Percentiles rank a stretch among this genome's conserved stretches.
Evolutionary conservation across 2,888 invertebrate species (phyloP).

Genomic region (Cephus pygmeus): DNA sequence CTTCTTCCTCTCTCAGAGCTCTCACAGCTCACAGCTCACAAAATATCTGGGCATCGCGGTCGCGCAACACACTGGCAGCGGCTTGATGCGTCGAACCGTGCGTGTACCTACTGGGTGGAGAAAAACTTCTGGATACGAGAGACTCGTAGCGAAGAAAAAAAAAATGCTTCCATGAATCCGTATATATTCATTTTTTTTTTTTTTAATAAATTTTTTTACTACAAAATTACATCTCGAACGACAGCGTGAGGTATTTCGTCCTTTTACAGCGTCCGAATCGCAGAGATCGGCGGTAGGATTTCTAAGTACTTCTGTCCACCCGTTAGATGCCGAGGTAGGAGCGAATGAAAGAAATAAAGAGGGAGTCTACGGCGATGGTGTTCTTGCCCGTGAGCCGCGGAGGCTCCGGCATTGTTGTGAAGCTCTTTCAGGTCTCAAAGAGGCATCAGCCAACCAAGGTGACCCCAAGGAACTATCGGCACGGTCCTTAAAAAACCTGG

Average conservation of each 20-base stretch:
- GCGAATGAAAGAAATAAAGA: conserved; percentile 15
- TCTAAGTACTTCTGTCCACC: neutral
- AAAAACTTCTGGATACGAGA: neutral
- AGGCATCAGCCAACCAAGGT: conserved; percentile 29
- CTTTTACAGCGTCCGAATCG: neutral
- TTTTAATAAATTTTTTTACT: neutral
- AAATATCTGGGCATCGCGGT: conserved; percentile 19
- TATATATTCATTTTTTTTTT: neutral
- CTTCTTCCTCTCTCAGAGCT: conserved; percentile 16
- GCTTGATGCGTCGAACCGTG: neutral
- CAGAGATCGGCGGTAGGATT: neutral
- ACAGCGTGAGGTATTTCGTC: neutral
- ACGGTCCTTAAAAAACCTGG: conserved; percentile 24
- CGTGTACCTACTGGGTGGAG: conserved; percentile 15
- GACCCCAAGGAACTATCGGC: conserved; percentile 26
- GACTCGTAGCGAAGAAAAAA: neutral
- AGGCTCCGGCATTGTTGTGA: conserved; percentile 30
- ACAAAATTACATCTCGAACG: neutral
- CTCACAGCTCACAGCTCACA: conserved; percentile 16
- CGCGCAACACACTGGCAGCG: neutral
- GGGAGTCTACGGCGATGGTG: conserved; percentile 17
- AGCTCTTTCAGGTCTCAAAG: conserved; percentile 30
- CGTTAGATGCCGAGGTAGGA: neutral
- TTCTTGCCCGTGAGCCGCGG: conserved; percentile 15
- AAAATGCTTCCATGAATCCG: neutral